Evolutionary conservation across 2,113 vertebrate species (phyloP).

Genomic region (Progne subis): DNA sequence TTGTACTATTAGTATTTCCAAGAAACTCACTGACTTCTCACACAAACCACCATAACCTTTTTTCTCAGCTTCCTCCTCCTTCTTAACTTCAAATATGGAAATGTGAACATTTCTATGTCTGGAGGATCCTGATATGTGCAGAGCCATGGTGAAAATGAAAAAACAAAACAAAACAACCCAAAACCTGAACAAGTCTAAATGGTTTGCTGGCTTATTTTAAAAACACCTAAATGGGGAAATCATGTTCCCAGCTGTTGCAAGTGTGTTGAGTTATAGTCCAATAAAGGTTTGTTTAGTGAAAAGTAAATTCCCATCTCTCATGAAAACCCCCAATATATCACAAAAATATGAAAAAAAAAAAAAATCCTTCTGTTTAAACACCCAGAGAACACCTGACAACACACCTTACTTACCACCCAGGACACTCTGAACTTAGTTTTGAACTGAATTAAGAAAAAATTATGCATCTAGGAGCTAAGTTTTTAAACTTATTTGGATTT

Average conservation of each 20-base stretch:
- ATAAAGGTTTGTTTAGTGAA: neutral
- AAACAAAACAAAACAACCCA: neutral
- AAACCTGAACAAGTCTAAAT: neutral
- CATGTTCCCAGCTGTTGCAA: neutral
- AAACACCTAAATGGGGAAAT: neutral
- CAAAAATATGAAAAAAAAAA: neutral
- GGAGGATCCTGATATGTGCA: neutral
- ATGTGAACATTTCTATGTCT: neutral
- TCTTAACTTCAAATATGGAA: neutral
- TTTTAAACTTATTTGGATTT: neutral
- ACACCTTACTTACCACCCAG: neutral
- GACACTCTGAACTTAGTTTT: neutral
- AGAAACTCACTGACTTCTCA: neutral
- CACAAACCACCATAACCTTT: neutral
- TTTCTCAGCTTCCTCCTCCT: neutral
- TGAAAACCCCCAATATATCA: neutral
- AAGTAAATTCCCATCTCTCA: neutral
- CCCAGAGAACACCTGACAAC: neutral
- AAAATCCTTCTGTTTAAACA: neutral
- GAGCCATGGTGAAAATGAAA: neutral
- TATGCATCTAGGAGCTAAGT: accelerated
- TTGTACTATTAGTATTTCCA: neutral
- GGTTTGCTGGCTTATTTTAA: neutral
- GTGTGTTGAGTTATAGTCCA: neutral
- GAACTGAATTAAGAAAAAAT: neutral